Evolutionary conservation across 2,888 invertebrate species (phyloP).

Genomic region (Crocallis elinguaria): DNA sequence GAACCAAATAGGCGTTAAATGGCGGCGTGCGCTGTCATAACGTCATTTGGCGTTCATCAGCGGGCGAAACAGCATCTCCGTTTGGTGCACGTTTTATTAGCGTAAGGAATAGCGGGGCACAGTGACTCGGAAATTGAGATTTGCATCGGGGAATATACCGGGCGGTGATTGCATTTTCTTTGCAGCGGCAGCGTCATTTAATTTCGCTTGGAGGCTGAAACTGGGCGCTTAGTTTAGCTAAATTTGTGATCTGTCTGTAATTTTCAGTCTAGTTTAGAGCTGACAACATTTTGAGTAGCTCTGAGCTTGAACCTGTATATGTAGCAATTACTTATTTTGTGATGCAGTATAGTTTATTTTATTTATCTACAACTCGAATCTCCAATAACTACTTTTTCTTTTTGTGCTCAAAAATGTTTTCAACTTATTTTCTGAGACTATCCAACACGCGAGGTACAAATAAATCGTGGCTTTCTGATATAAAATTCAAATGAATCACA

Average conservation of each 20-base stretch:
- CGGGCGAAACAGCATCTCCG: slow-evolving; percentile 81
- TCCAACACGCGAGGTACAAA: slow-evolving; percentile 5
- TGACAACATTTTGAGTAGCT: slow-evolving; percentile 38
- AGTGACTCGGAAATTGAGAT: slow-evolving; percentile 81
- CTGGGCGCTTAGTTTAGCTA: slow-evolving; percentile 61
- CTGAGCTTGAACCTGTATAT: background rate
- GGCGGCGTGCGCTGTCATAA: slow-evolving; percentile 85
- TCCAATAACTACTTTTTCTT: no score
- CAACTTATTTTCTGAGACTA: background rate
- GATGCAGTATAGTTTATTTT: background rate
- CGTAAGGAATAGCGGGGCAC: slow-evolving; percentile 83
- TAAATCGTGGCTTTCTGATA: slow-evolving; percentile 32
- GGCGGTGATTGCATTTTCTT: slow-evolving; percentile 83
- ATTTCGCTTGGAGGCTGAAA: slow-evolving; percentile 68
- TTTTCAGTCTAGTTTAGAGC: slow-evolving; percentile 40
- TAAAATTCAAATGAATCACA: slow-evolving; percentile 52
- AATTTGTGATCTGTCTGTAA: slow-evolving; percentile 63
- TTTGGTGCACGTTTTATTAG: slow-evolving; percentile 84
- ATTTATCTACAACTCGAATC: no score
- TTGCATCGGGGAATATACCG: slow-evolving; percentile 76
- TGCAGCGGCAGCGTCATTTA: slow-evolving; percentile 78
- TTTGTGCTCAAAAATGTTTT: background rate
- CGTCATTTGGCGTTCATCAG: slow-evolving; percentile 84
- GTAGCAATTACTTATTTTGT: background rate
- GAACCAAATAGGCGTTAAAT: slow-evolving; percentile 89